Conservation (phyloP, 53 echinoderm and acorn worm genomes). For the Echinometra lucunter region DNA sequence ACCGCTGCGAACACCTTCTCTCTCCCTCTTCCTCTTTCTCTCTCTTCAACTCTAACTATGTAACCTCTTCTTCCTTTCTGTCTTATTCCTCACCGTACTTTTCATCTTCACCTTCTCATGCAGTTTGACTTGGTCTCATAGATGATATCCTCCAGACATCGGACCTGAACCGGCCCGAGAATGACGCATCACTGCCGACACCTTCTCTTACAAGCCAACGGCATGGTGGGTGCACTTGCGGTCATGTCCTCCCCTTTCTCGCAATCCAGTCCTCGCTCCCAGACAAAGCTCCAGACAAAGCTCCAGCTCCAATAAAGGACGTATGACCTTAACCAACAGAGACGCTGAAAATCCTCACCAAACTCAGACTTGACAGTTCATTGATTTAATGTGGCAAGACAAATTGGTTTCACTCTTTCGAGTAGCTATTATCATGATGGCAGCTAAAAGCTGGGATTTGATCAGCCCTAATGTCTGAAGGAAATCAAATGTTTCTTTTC, state of each 20-base stretch:
- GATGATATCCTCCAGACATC: background rate
- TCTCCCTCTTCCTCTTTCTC: too few relatives aligned
- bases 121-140: background rate
- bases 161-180: background rate
- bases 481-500: background rate
- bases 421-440: conserved; percentile 19
- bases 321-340: background rate
- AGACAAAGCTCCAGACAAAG: background rate
- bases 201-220: background rate
- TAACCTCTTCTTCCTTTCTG: too few relatives aligned
- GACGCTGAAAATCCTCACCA: background rate
- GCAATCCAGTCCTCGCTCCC: background rate
- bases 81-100: too few relatives aligned
- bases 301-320: background rate
- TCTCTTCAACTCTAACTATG: too few relatives aligned
- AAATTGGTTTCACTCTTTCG: background rate
- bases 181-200: background rate
- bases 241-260: background rate
- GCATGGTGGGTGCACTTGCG: background rate
- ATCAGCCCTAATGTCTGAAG: background rate
- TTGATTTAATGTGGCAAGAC: background rate
- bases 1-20: background rate
- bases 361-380: background rate
- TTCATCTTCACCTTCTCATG: background rate
- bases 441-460: background rate